A percentile compares a stretch with the other conserved stretches of the same genome.
Evolutionary conservation across 1,140 invertebrate species (phyloP).

Genomic region (Antheraea mylitta): DNA sequence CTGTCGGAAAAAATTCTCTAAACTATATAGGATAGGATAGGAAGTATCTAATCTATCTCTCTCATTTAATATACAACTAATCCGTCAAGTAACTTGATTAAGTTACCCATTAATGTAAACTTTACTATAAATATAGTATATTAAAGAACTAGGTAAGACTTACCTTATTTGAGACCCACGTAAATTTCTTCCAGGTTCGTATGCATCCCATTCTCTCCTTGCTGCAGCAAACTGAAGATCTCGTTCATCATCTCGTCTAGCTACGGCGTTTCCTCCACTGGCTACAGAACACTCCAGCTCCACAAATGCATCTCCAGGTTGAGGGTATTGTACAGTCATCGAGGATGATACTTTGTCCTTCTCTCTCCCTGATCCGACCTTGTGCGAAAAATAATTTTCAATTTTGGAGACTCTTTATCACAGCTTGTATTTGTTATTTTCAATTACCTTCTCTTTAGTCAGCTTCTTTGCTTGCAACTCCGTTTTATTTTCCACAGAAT

Average conservation of each 20-base stretch:
- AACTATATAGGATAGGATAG: too few species aligned
- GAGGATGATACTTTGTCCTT: slow-evolving; percentile 28
- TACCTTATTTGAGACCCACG: slow-evolving; percentile 38
- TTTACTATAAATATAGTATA: too few species aligned
- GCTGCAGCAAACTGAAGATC: slow-evolving; percentile 46
- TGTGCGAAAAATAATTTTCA: background rate
- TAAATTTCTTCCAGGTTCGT: slow-evolving; percentile 47
- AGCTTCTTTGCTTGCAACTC: slow-evolving; percentile 36
- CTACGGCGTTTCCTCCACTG: slow-evolving; percentile 28
- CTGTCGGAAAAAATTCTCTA: too few species aligned
- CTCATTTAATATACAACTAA: too few species aligned
- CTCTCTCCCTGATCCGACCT: slow-evolving; percentile 34
- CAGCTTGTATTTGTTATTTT: too few species aligned
- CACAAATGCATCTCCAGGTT: slow-evolving; percentile 52
- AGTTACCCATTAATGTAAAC: too few species aligned
- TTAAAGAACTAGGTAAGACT: background rate
- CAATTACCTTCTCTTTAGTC: slow-evolving; percentile 46
- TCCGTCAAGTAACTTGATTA: too few species aligned
- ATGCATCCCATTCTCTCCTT: slow-evolving; percentile 40
- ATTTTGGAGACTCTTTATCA: background rate
- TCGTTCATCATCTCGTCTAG: slow-evolving; percentile 47
- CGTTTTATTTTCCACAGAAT: slow-evolving; percentile 36
- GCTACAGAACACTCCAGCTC: slow-evolving; percentile 52
- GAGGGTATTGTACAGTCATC: slow-evolving; percentile 27
- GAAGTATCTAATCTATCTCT: too few species aligned